Evolutionary conservation across 64 coral and sea anemone genomes (phyloP), one percentile per base, ranked within the genome.

Genomic region (Actinia equina): DNA sequence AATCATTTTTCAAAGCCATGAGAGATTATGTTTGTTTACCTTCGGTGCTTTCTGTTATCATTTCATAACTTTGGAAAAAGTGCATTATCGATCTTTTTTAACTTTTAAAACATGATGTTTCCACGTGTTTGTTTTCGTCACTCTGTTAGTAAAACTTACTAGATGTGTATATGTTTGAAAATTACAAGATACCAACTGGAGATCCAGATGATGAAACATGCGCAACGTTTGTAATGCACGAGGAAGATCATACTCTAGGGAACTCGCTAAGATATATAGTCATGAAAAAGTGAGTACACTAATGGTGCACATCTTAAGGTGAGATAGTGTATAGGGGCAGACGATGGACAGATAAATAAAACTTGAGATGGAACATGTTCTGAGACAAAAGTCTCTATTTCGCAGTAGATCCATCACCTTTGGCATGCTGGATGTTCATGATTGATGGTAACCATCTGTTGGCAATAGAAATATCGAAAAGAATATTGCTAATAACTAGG

Each of bases 181-280:
- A 14, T 3, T 74, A 41, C 69, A 63, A 98, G 95, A 60, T 98
- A 37, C 56, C 89, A 6, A 94, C 92, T 91, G 89, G 86, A 17
- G 89, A 94, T 18, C 86, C 89, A 77, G 86, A 98, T 61, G 95
- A 98, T 78, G 95, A 94, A 58, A 92, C 89, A n/a, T 98, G 95
- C 56, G 78, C 67, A 41, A 98, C 95, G 22, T 98, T 89, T 77
- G 89, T 98, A 16, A 44, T 98, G 92, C 92, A 98, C 22, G 95
- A 86, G 51, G 95, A 98, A 18, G 95, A 98, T 67, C 95, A 98
- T 77, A 98, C 95, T 5, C 71, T 98, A 12, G 95, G 95, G 7
- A 98, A 98, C 88, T 91, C 92, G 1, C 83, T 98, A 52, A 89
- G 95, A 94, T 94, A 94, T 59, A 98, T 98, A 43, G 94, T 98